Percentiles rank a stretch among this genome's conserved stretches.
Evolutionary conservation across 2,113 vertebrate species (phyloP).

Genomic region (Nesogale talazaci): DNA sequence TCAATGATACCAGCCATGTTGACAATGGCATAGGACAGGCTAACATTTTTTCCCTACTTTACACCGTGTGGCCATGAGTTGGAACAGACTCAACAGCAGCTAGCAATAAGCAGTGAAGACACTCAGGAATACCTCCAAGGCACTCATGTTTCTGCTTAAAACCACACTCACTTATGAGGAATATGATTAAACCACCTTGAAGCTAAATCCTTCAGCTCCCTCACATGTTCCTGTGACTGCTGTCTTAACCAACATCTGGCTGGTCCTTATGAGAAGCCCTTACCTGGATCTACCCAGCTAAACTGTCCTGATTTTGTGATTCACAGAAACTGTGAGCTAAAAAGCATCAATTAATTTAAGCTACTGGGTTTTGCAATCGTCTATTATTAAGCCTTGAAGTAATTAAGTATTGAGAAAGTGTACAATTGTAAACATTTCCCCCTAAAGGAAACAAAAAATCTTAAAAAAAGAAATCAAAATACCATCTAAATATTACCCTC

Average conservation of each 20-base stretch:
- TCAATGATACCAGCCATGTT: neutral
- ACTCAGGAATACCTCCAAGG: neutral
- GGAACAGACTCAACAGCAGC: neutral
- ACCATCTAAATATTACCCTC: neutral
- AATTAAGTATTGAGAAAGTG: neutral
- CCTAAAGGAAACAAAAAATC: neutral
- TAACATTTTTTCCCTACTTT: neutral
- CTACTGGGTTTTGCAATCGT: neutral
- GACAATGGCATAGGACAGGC: neutral
- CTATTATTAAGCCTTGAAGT: no score
- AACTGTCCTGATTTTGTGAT: neutral
- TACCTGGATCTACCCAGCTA: neutral
- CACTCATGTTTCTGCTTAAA: neutral
- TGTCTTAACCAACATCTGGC: neutral
- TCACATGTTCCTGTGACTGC: neutral
- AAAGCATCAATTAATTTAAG: neutral
- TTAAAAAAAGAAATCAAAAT: slow-evolving; percentile 13
- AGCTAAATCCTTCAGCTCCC: neutral
- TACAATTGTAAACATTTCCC: slow-evolving; percentile 20
- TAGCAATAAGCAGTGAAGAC: neutral
- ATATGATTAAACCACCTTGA: no score
- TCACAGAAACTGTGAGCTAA: neutral
- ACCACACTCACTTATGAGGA: neutral
- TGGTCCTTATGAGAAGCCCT: neutral
- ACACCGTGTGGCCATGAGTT: neutral